Base-by-base conservation (phyloP, 1,140 invertebrate genomes). In the Hormaphis cornu region DNA sequence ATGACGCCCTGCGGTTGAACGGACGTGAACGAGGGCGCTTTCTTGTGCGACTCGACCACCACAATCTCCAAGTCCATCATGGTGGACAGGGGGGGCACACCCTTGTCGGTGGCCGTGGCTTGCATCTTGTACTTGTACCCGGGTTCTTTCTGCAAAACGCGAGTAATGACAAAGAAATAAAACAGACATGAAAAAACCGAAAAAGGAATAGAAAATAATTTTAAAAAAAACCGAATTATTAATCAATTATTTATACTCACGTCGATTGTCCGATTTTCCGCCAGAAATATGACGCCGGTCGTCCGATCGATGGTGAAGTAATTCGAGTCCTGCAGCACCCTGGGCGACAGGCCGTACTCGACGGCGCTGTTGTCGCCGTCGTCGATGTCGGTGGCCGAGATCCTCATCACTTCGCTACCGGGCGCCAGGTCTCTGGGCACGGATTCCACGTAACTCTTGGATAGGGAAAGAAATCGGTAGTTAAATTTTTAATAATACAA, bases 321-420 rank as follows among this genome's bases (percentile, higher is more conserved):
- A 4, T 82, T 80, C 42, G 80, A 77, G 74, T 89, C 87, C 6
- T 77, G 74, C 1, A 76, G 72, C 18, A 66, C 63, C 9, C 81
- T 83, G 9, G 81, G 75, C 28, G 84, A 77, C 35, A 91, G 77
- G 69, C 82, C 83, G 74, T 86, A 87, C 8, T 77, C 75, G 4
- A 93, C 83, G 71, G 86, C 85, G 37, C 89, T 90, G 79, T 93
- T 93, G 74, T 89, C 85, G 9, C 90, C 89, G 75, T 92, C 89
- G 76, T 93, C 91, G 70, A 91, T 87, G 78, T 93, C 91, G 14
- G 89, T 92, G 3, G 91, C 90, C 42, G 90, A 90, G 75, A 93
- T 89, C 76, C 89, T 82, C 88, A 91, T 90, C 40, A 93, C 89
- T 75, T 90, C 87, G 46, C 83, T 80, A n/a, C 82, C 82, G 28